Conservation (phyloP, 2,888 invertebrate genomes). For the Ischnura elegans region DNA sequence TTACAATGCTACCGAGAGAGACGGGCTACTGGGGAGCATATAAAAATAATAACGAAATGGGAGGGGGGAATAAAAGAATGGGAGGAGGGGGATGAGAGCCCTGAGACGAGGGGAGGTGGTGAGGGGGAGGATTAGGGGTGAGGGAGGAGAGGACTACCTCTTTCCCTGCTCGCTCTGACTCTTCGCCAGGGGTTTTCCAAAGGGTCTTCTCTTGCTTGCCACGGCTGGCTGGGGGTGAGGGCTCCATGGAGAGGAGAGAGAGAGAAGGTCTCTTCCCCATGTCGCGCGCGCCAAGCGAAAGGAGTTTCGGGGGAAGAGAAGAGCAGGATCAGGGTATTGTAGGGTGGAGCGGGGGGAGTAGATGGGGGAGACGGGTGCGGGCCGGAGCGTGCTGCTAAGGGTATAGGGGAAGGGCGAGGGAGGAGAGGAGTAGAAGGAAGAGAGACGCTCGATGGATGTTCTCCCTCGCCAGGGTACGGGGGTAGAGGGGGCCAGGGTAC, state of each 20-base stretch:
- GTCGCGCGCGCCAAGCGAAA: not conserved
- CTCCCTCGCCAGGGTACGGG: constrained; percentile 9
- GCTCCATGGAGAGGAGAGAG: constrained; percentile 2
- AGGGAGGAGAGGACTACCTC: not conserved
- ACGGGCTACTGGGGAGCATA: constrained; percentile 14
- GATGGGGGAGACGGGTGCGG: not conserved
- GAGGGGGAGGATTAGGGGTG: not conserved
- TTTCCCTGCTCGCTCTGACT: constrained; percentile 39
- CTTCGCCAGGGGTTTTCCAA: constrained; percentile 59
- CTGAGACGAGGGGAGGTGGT: not conserved
- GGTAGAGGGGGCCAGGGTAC: not conserved
- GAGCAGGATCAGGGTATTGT: not conserved
- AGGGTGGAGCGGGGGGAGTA: not conserved
- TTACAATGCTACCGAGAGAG: constrained; percentile 27
- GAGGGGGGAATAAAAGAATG: constrained; percentile 60
- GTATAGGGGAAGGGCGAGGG: not conserved
- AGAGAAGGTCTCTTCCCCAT: not conserved
- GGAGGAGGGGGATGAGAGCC: constrained; percentile 6
- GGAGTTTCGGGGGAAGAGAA: not conserved
- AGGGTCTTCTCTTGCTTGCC: constrained; percentile 51
- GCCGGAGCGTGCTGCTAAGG: not conserved
- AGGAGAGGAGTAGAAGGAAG: not conserved
- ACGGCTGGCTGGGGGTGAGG: constrained; percentile 5
- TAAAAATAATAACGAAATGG: constrained; percentile 23
- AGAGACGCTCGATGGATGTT: constrained; percentile 64